Percentiles rank a stretch among this genome's conserved stretches.
Evolutionary conservation across 2,113 vertebrate species (phyloP).

Genomic region (Zeus faber): DNA sequence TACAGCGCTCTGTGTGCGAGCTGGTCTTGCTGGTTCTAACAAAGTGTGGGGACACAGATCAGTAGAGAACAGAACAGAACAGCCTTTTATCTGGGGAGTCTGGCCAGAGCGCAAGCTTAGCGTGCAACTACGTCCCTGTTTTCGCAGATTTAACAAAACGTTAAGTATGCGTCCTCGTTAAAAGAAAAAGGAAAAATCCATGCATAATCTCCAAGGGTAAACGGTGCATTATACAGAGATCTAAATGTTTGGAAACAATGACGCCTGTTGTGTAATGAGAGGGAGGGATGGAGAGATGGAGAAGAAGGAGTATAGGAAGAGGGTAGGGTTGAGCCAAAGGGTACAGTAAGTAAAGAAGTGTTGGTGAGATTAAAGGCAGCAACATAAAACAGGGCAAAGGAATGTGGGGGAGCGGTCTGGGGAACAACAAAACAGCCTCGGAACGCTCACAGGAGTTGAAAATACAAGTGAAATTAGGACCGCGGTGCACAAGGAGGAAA

Average conservation of each 20-base stretch:
- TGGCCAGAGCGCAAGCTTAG: slow-evolving; percentile 12
- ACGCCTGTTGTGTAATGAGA: slow-evolving; percentile 35
- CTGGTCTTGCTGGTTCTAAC: not conserved
- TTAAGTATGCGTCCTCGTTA: slow-evolving; percentile 19
- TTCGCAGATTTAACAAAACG: slow-evolving; percentile 32
- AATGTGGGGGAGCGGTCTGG: slow-evolving; percentile 4
- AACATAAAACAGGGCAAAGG: slow-evolving; percentile 7
- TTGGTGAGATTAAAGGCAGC: not conserved
- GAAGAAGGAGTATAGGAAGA: not conserved
- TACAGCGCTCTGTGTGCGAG: too few species aligned
- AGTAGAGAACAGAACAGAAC: too few species aligned
- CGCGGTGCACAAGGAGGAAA: too few species aligned
- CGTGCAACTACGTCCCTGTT: slow-evolving; percentile 13
- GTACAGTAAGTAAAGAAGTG: not conserved
- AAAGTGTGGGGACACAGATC: slow-evolving; percentile 10
- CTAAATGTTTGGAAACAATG: slow-evolving; percentile 58
- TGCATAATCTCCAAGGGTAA: slow-evolving; percentile 43
- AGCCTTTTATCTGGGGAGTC: not conserved
- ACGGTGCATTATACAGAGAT: slow-evolving; percentile 44
- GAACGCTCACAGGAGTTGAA: too few species aligned
- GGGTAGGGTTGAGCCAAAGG: slow-evolving; percentile 1
- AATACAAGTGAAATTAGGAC: too few species aligned
- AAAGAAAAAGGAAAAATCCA: slow-evolving; percentile 40
- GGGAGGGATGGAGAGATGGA: slow-evolving; percentile 8
- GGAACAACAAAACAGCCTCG: too few species aligned